Evolutionary conservation across 2,797 vertebrate species (phyloP), one percentile per base, ranked within the genome.

Genomic region (Poeciliopsis gracilis): DNA sequence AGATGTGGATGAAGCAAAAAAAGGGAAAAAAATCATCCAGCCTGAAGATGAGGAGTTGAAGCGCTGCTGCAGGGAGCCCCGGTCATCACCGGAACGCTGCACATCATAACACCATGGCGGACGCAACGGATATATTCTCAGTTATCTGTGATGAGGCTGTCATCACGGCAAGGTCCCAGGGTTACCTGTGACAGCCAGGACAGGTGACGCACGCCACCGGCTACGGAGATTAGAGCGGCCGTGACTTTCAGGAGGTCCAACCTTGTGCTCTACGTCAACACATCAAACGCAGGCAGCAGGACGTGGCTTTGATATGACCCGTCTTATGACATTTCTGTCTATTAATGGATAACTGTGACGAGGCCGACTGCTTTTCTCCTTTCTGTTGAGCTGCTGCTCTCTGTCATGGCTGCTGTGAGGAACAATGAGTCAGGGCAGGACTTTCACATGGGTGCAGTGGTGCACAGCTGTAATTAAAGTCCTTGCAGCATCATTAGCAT

Each of bases 121-220:
- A 72, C 79, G 75, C 78, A 86, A 79, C 85, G 69, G 89, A 90
- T 91, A 93, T 90, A 75, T 90, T 92, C 93, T 78, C 89, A 81
- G 90, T 85, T 88, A 87, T 92, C 87, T 76, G 87, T 93, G 91
- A 94, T 91, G 88, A 92, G 91, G 79, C 92, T 94, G 92, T 94
- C 93, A 89, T 73, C 53, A 46, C 55, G 77, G 87, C 67, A 81
- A 92, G 88, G 53, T 91, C 89, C 85, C 84, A 81, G 88, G 91
- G 88, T 90, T 84, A 77, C 79, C 6, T 33, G 75, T 91, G 92
- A 95, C 90, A 91, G 86, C 76, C 82, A 28, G 86, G 92, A 93
- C 92, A 89, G 93, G 87, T 89, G 91, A 93, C 78, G 84, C 90
- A 79, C 71, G 89, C 88, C 84, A 74, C 28, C 51, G 77, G 83